Evolutionary conservation across 2,888 invertebrate species (phyloP).

Genomic region (Homarus gammarus): DNA sequence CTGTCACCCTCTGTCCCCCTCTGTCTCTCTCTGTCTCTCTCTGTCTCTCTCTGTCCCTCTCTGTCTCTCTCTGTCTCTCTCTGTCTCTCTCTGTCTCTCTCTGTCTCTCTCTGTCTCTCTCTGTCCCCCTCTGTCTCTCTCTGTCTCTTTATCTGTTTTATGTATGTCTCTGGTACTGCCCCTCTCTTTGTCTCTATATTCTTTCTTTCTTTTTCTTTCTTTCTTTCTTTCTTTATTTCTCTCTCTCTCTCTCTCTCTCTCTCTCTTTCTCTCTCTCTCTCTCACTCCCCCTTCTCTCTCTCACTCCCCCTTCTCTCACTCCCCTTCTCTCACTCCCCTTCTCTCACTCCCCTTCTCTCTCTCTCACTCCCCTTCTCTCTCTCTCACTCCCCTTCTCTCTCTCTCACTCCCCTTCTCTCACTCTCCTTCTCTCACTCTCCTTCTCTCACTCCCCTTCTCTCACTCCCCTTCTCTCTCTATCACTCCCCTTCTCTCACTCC

Average conservation of each 20-base stretch:
- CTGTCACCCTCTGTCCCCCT: too few species aligned
- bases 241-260: too few species aligned
- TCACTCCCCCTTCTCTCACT: too few species aligned
- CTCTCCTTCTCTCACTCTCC: slow-evolving; percentile 33
- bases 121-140: background rate
- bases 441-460: background rate
- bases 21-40: too few species aligned
- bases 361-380: background rate
- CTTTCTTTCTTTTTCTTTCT: too few species aligned
- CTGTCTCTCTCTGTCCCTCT: background rate
- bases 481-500: too few species aligned
- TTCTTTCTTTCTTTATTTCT: too few species aligned
- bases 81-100: background rate
- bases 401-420: background rate
- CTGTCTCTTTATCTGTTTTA: background rate
- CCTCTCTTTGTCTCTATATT: background rate
- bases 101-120: too few species aligned
- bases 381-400: background rate
- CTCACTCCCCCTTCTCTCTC: too few species aligned
- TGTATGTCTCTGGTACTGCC: background rate
- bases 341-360: too few species aligned
- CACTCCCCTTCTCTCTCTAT: too few species aligned
- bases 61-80: background rate
- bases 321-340: too few species aligned
- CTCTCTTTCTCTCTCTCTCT: background rate